Conservation (phyloP, 2,797 vertebrate species). For the Sandelia bainsii region DNA sequence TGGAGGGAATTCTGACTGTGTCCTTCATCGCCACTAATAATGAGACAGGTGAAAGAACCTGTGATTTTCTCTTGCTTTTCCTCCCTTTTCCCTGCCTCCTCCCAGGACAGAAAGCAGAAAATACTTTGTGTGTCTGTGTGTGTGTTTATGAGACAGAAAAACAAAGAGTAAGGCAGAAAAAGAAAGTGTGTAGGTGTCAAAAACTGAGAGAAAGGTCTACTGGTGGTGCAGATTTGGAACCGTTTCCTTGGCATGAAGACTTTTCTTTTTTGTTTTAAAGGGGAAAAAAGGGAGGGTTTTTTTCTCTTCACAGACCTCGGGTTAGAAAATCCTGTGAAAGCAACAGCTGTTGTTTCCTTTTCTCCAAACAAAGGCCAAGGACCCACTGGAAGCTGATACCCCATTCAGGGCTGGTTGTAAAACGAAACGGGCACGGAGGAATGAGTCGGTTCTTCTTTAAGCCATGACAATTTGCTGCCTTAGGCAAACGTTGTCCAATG, state of each 20-base stretch:
- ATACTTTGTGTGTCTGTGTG: not conserved
- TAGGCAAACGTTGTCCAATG: constrained; percentile 45
- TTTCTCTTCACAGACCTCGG: constrained; percentile 76
- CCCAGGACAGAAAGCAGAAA: constrained; percentile 5
- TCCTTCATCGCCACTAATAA: constrained; percentile 87
- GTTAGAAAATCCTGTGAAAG: constrained; percentile 92
- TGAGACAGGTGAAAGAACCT: constrained; percentile 83
- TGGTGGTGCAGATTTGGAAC: constrained; percentile 75
- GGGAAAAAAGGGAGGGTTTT: constrained; percentile 74
- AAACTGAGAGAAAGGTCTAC: constrained; percentile 59
- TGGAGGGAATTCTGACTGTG: constrained; percentile 82
- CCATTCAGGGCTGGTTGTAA: constrained; percentile 75
- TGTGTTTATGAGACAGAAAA: constrained; percentile 6
- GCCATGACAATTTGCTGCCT: constrained; percentile 60
- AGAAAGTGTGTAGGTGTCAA: constrained; percentile 47
- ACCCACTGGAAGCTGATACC: constrained; percentile 79
- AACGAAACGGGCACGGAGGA: constrained; percentile 60
- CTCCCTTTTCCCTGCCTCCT: not conserved
- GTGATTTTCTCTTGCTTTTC: constrained; percentile 31
- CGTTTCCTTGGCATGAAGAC: constrained; percentile 82
- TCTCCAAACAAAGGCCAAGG: constrained; percentile 78
- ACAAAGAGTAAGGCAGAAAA: constrained; percentile 3
- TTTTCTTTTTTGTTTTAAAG: constrained; percentile 72
- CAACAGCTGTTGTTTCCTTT: constrained; percentile 92
- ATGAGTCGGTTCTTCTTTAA: constrained; percentile 60